Evolutionary conservation across 2,888 invertebrate genomes (phyloP), one percentile per base, ranked within the genome.

Genomic region (Masnerella sp.): DNA sequence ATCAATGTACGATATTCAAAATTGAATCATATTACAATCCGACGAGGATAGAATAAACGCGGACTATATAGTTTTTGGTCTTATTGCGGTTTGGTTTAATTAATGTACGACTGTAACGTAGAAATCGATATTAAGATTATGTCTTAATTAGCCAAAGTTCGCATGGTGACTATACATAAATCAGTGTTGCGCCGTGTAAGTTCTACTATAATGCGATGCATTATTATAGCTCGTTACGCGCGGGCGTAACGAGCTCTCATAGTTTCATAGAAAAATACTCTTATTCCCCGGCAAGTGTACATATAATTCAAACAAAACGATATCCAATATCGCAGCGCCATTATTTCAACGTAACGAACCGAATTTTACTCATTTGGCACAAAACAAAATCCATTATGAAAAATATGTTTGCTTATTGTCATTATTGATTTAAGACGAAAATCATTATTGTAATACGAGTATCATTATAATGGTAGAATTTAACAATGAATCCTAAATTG

Each of bases 91-190:
- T 15, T 3, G 32, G n/a, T 54, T 52, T 38, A 65, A 65, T 56
- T 38, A 65, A 38, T 40, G 20, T 34, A 40, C 8, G 36, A 47
- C 9, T 40, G 43, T 40, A 32, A 58, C 42, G n/a, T 17, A 49
- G 36, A 45, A 68, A 68, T 68, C 68, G 59, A 68, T 68, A 52
- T 28, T 43, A 59, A 68, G 59, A 68, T 68, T 59, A 52, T 28
- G 52, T 43, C 68, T 68, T 59, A 68, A 68, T 68, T 68, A 59
- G 51, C 12, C 51, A n/a, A 52, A 68, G 68, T 59, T 68, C 36
- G 59, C 68, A 52, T 59, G 51, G 59, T 20, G 68, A 36, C 34
- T 68, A 52, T 59, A 59, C 34, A 68, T 68, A 52, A 58, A 68
- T 68, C 58, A 59, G 17, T 30, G 58, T 30, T 59, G 43, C 42